Conservation (phyloP, 2,113 vertebrate genomes). For the Rutilus rutilus region DNA sequence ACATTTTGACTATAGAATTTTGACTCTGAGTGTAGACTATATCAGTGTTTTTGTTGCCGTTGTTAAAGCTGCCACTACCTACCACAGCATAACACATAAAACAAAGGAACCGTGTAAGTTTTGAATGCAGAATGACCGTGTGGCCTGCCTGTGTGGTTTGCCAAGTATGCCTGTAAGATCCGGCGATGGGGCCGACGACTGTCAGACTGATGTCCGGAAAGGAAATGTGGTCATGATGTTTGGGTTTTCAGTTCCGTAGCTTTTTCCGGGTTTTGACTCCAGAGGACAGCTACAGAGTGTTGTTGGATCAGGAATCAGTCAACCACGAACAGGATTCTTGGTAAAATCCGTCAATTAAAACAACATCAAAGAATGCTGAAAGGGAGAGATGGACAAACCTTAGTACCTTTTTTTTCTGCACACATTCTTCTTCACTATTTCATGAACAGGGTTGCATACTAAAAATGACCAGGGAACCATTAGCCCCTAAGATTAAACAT, state of each 20-base stretch:
- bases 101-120: constrained; percentile 15
- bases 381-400: not conserved
- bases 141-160: constrained; percentile 40
- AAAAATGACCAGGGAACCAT: not conserved
- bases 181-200: not conserved
- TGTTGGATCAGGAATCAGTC: not conserved
- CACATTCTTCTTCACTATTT: not conserved
- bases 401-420: not conserved
- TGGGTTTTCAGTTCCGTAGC: constrained; percentile 43
- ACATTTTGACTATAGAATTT: not conserved
- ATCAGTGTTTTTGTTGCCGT: not conserved
- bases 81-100: constrained; percentile 39
- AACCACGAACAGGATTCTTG: constrained; percentile 2
- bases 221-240: constrained; percentile 29
- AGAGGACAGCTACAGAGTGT: not conserved
- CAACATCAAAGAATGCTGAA: constrained; percentile 19
- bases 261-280: constrained; percentile 20
- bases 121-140: constrained; percentile 20
- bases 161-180: constrained; percentile 38
- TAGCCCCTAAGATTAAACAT: not conserved
- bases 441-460: not conserved
- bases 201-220: constrained; percentile 3
- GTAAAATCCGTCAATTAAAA: constrained; percentile 27
- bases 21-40: not conserved
- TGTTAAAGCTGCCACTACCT: constrained; percentile 31